These are phyloP conservation scores for Nycticebus coucang DNA, from an alignment of 2,113 vertebrate species.

Conservation along the genomic window DNA sequence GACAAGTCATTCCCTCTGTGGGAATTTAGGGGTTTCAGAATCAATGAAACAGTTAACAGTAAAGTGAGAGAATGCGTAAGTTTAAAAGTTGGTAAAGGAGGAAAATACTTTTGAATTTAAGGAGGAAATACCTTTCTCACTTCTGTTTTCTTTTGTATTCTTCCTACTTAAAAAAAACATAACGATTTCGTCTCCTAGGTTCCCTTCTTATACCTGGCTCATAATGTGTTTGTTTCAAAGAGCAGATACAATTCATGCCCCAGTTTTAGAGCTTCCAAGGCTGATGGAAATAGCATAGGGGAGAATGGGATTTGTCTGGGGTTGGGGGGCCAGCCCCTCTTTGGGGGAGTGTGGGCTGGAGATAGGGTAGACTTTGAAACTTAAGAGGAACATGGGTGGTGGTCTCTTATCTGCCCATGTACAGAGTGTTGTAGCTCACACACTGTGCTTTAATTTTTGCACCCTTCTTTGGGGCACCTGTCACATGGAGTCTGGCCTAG, in stretches of 20 bases:
- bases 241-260: background rate
- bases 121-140: background rate
- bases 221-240: background rate
- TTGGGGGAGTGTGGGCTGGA: background rate
- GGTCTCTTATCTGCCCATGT: background rate
- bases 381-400: background rate
- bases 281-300: background rate
- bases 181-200: background rate
- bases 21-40: constrained; percentile 1
- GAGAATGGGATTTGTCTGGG: background rate
- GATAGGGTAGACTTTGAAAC: background rate
- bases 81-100: background rate
- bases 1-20: background rate
- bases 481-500: background rate
- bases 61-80: background rate
- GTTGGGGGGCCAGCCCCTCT: background rate
- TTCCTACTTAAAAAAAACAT: background rate
- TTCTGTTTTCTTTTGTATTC: background rate
- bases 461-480: background rate
- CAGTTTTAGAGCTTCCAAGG: background rate
- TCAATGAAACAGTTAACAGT: background rate
- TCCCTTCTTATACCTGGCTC: background rate
- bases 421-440: background rate
- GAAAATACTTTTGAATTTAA: background rate
- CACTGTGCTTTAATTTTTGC: background rate